These are phyloP conservation scores for Erpetoichthys calabaricus DNA, from an alignment of 2,797 vertebrate genomes.

Conservation along the genomic window DNA sequence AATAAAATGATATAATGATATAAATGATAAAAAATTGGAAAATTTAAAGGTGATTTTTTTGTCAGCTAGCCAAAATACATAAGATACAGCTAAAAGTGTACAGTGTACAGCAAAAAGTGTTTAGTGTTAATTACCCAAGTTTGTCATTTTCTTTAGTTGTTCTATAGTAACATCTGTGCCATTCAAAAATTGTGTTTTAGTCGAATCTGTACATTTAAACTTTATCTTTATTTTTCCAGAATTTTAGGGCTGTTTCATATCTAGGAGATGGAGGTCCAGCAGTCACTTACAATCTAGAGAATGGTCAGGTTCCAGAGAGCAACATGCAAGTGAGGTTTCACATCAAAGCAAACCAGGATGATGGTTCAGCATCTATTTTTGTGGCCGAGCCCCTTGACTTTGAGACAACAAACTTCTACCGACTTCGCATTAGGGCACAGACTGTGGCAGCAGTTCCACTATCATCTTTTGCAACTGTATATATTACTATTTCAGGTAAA, in stretches of 20 bases:
- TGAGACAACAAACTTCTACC: constrained; percentile 64
- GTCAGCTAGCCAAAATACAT: too few relatives aligned
- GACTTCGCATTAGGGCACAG: constrained; percentile 65
- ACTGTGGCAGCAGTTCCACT: constrained; percentile 66
- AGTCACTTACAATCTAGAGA: constrained; percentile 75
- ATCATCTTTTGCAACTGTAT: constrained; percentile 68
- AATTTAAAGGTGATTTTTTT: too few relatives aligned
- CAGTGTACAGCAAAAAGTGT: too few relatives aligned
- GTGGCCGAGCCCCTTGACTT: constrained; percentile 75
- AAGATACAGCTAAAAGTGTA: too few relatives aligned
- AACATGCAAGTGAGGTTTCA: constrained; percentile 81
- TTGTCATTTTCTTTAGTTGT: too few relatives aligned
- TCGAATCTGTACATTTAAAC: too few relatives aligned
- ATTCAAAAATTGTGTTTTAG: too few relatives aligned
- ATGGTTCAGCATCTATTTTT: constrained; percentile 69
- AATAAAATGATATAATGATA: too few relatives aligned
- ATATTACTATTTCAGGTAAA: constrained; percentile 69
- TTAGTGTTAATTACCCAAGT: too few relatives aligned
- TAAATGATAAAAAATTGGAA: too few relatives aligned
- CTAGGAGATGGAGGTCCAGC: constrained; percentile 44
- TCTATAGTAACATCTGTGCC: background rate
- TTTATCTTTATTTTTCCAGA: background rate
- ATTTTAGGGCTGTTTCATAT: background rate
- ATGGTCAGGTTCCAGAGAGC: constrained; percentile 73
- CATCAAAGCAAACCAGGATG: constrained; percentile 66